Percentiles rank a stretch among this genome's conserved stretches.
Conservation (phyloP, 2,113 vertebrate genomes). For the Tyrannus savana region DNA sequence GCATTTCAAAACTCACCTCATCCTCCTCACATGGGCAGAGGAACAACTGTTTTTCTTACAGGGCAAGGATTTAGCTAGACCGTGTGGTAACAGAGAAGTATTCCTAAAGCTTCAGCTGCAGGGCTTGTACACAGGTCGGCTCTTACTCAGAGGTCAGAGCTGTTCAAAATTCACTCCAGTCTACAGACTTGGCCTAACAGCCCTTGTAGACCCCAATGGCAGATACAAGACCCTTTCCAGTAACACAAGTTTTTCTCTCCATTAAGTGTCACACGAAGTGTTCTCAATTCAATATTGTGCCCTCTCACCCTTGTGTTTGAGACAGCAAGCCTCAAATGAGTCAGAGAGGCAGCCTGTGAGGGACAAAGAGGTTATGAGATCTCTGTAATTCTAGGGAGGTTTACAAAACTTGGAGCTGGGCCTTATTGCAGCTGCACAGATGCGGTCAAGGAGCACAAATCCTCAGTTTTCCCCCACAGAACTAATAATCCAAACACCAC, state of each 20-base stretch:
- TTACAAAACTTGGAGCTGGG: not conserved
- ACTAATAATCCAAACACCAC: not conserved
- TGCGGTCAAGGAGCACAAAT: not conserved
- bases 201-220: not conserved
- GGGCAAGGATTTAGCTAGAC: not conserved
- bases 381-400: not conserved
- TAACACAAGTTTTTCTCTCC: not conserved
- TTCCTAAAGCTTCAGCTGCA: not conserved
- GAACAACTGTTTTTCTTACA: not conserved
- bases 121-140: fast-evolving
- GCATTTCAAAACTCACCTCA: not conserved
- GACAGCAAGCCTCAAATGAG: not conserved
- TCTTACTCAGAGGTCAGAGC: not conserved
- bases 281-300: not conserved
- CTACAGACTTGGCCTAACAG: not conserved
- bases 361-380: not conserved
- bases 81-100: not conserved
- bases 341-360: not conserved
- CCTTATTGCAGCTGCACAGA: not conserved
- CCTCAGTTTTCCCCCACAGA: not conserved
- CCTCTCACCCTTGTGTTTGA: not conserved
- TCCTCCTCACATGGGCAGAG: not conserved
- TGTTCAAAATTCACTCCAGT: not conserved
- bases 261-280: not conserved
- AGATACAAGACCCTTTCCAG: not conserved